Evolutionary conservation across 1,140 invertebrate species (phyloP), one percentile per base, ranked within the genome.

Genomic region (Microplitis mediator): DNA sequence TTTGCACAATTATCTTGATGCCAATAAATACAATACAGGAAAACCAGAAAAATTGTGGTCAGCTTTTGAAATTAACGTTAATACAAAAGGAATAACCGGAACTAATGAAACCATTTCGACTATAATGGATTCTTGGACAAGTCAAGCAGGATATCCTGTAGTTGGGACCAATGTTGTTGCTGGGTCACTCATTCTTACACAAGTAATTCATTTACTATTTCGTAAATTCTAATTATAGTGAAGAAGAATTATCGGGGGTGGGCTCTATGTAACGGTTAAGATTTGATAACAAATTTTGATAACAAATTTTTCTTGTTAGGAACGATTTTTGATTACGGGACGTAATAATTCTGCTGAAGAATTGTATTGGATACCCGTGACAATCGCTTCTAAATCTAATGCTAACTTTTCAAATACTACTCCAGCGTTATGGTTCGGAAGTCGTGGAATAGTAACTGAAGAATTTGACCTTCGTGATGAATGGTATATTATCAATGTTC

Each of bases 131-230:
- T 91, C 88, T 58, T 96, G 93, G 91, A 91, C 91, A 0, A 85
- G 90, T 32, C 90, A 93, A 77, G 85, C 90, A 65, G 94, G 94
- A 31, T 93, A 92, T 77, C 94, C 95, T 0, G 87, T 95, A 6
- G 83, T 94, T 0, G 89, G 83, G 36, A 88, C 92, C 6, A 81
- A 80, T 23, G 85, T 88, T 3, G 77, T 87, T 56, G 78, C 82
- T 23, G 64, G 79, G 36, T 72, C 61, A n/a, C 75, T 90, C 5
- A 80, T 67, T 0, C 86, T 90, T 2, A 83, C 79, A 54, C 92
- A 91, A 80, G 81, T 78, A 61, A 45, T 61, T 14, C 4, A 45
- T 16, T 63, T 3, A 62, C 36, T 35, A 36, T 23, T 11, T 31
- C 9, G 5, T 34, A 60, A 39, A 39, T 39, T 6, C 1, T 39